Percentiles rank a stretch among this genome's conserved stretches.
Evolutionary conservation across 2,797 vertebrate genomes (phyloP).

Genomic region (Chelon labrosus): DNA sequence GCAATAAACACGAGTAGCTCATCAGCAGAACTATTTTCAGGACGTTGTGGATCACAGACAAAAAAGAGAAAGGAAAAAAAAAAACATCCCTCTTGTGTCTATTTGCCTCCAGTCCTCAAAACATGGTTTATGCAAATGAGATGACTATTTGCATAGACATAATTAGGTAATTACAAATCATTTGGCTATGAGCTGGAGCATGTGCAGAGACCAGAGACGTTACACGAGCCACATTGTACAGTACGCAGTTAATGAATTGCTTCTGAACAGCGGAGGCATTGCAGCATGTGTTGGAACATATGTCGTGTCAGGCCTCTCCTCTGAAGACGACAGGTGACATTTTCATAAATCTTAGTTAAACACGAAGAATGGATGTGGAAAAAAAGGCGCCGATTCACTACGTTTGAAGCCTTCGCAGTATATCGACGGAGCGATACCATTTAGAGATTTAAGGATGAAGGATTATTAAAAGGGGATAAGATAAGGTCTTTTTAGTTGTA

Average conservation of each 20-base stretch:
- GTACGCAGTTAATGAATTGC: conserved; percentile 84
- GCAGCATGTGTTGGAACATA: conserved; percentile 79
- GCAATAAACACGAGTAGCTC: conserved; percentile 20
- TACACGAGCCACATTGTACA: conserved; percentile 82
- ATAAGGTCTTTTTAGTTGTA: background rate
- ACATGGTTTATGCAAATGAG: conserved; percentile 89
- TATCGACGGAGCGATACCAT: background rate
- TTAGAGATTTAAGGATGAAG: background rate
- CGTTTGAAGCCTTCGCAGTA: background rate
- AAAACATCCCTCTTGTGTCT: conserved; percentile 62
- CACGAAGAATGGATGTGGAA: conserved; percentile 7
- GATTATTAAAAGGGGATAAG: background rate
- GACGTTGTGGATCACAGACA: conserved; percentile 26
- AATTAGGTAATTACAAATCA: conserved; percentile 94
- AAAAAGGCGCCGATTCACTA: background rate
- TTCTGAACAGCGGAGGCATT: conserved; percentile 64
- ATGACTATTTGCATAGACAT: conserved; percentile 91
- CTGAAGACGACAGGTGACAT: conserved; percentile 77
- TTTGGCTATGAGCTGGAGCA: conserved; percentile 89
- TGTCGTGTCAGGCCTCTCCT: conserved; percentile 77
- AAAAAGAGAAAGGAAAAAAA: background rate
- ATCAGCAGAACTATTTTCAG: conserved; percentile 25
- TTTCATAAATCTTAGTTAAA: conserved; percentile 73
- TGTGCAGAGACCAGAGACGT: conserved; percentile 85
- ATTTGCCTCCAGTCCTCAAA: conserved; percentile 74